Base-by-base conservation (phyloP, 2,888 invertebrate genomes). In the Acrobeloides nanus region DNA sequence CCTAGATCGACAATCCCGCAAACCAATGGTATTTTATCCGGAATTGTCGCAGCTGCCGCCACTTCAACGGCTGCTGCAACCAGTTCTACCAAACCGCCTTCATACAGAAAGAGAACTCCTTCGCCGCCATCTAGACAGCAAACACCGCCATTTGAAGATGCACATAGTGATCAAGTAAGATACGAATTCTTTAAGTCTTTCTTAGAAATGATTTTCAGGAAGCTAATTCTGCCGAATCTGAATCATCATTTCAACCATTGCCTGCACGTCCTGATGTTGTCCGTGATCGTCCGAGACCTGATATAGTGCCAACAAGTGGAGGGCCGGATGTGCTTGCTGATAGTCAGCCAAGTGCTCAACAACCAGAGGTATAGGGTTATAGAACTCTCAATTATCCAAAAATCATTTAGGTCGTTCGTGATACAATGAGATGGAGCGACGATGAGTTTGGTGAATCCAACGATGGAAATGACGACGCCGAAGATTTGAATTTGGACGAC, bases 401-500 rank as follows among this genome's bases (percentile, higher is more conserved):
- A n/a, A n/a, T n/a, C n/a, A n/a, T n/a, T n/a, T n/a, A n/a, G n/a
- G n/a, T n/a, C n/a, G n/a, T n/a, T n/a, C n/a, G n/a, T n/a, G n/a
- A n/a, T n/a, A n/a, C n/a, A n/a, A n/a, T n/a, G n/a, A n/a, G n/a
- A n/a, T n/a, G n/a, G n/a, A n/a, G n/a, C 18, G 64, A 68, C 17
- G 61, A 52, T 33, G 66, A 66, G 21, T 66, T 66, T 39, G 64
- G 54, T 24, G 67, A 67, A 38, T 51, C 61, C 6, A 35, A 46
- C 6, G 47, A 25, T n/a, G 27, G 12, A 15, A 23, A 29, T 8
- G 51, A 55, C 32, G 42, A 43, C 17, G 55, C 44, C 34, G 60
- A 64, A 21, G 66, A 67, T 48, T 51, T 64, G 41, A 59, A 69
- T 46, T 42, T 68, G 38, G 66, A 68, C 38, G 61, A 66, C 39